A percentile compares a stretch with the other conserved stretches of the same genome.
These are phyloP conservation scores for Syngnathus floridae DNA, from an alignment of 2,113 vertebrate genomes.

Conservation along the genomic window DNA sequence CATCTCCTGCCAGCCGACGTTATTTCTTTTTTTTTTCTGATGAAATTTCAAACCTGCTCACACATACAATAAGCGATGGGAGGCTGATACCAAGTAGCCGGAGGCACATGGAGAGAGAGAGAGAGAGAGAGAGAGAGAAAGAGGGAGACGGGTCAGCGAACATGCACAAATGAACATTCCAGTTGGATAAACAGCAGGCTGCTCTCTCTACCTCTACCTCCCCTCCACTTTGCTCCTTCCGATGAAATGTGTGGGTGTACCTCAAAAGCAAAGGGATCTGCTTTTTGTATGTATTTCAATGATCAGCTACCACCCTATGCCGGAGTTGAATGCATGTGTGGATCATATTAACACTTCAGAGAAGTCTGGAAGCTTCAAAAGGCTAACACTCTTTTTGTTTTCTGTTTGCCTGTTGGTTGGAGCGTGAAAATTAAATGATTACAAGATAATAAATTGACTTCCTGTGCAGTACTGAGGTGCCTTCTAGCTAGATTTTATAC, in stretches of 20 bases:
- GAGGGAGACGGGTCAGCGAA: slow-evolving; percentile 38
- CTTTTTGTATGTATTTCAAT: slow-evolving; percentile 54
- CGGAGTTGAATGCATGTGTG: slow-evolving; percentile 25
- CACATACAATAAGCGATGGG: slow-evolving; percentile 8
- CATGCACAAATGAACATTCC: slow-evolving; percentile 59
- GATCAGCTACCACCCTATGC: slow-evolving; percentile 20
- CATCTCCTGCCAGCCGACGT: slow-evolving; percentile 34
- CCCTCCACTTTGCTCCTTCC: slow-evolving; percentile 22
- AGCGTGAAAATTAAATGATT: slow-evolving; percentile 27
- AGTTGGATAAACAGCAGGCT: slow-evolving; percentile 61
- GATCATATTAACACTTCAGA: slow-evolving; percentile 48
- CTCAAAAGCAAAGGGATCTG: slow-evolving; percentile 53
- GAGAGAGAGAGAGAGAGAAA: slow-evolving; percentile 7
- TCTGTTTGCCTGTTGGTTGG: slow-evolving; percentile 20
- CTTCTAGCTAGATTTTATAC: not conserved
- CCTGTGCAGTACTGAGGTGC: not conserved
- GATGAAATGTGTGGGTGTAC: slow-evolving; percentile 11
- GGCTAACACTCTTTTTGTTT: not conserved
- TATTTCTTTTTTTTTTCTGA: slow-evolving; percentile 43
- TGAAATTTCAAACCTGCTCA: slow-evolving; percentile 45
- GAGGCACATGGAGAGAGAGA: slow-evolving; percentile 16
- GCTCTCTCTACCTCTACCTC: slow-evolving; percentile 38
- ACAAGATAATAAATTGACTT: slow-evolving; percentile 6
- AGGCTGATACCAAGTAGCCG: slow-evolving; percentile 33
- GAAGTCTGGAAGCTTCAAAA: slow-evolving; percentile 9